A percentile compares a stretch with the other conserved stretches of the same genome.
phyloP scores from a whole-genome alignment of 2,113 vertebrate genomes.

The Sakesphorus luctuosus region DNA sequence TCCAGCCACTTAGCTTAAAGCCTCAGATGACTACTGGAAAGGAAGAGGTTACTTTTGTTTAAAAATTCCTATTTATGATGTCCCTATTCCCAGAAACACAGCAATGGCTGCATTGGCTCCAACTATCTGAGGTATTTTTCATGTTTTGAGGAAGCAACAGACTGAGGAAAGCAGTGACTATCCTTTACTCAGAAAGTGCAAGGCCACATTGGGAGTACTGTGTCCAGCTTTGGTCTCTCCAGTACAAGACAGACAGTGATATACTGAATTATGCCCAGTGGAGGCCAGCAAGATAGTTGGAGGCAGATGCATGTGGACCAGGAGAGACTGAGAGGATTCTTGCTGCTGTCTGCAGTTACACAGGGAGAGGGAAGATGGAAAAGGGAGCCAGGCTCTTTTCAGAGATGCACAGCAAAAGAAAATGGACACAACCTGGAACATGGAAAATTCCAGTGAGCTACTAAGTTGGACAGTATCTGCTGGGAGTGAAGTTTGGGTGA shows the following conservation, averaged over 20 bases:
- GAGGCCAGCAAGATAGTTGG: not conserved
- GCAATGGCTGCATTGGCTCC: not conserved
- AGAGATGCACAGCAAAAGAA: not conserved
- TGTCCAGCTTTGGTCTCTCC: not conserved
- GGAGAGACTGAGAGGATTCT: not conserved
- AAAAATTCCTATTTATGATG: not conserved
- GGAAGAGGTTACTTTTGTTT: not conserved
- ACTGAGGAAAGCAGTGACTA: not conserved
- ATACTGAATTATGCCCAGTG: not conserved
- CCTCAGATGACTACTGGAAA: not conserved
- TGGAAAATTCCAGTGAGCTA: not conserved
- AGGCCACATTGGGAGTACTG: not conserved
- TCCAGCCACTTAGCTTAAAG: not conserved
- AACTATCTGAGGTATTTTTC: not conserved
- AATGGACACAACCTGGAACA: not conserved
- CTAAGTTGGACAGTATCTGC: not conserved
- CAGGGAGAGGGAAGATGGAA: not conserved
- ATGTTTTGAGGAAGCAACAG: not conserved
- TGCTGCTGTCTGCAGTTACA: not conserved
- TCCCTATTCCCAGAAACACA: not conserved
- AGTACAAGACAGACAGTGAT: not conserved
- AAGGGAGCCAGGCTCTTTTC: not conserved
- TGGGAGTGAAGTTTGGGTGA: not conserved
- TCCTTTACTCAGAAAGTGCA: not conserved
- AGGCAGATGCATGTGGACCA: rapidly evolving